Evolutionary conservation across 2,888 invertebrate species (phyloP).

Genomic region (Cosmia pyralina): DNA sequence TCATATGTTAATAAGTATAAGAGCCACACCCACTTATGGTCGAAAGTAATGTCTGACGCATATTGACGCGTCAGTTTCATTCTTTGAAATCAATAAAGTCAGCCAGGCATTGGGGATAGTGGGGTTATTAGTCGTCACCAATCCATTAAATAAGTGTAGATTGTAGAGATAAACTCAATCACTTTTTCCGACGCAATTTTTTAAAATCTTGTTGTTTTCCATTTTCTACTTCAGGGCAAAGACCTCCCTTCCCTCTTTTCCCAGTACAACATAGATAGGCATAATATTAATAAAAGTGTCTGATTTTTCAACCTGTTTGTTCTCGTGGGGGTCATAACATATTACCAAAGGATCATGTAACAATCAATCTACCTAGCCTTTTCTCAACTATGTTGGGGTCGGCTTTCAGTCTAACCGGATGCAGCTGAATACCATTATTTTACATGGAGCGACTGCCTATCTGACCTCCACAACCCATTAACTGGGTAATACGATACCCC

Average conservation of each 20-base stretch:
- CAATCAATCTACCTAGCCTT: too few relatives aligned
- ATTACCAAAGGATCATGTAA: background rate
- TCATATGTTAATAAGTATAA: constrained; percentile 31
- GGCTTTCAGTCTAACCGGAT: too few relatives aligned
- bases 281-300: background rate
- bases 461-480: too few relatives aligned
- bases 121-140: background rate
- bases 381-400: too few relatives aligned
- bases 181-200: background rate
- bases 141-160: background rate
- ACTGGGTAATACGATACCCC: too few relatives aligned
- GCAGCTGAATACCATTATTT: too few relatives aligned
- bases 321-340: background rate
- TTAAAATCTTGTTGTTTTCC: background rate
- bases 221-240: background rate
- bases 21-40: constrained; percentile 40
- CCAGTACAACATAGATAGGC: background rate
- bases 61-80: constrained; percentile 7
- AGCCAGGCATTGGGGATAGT: background rate
- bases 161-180: background rate
- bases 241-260: background rate
- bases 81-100: constrained; percentile 2
- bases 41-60: constrained; percentile 36
- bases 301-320: background rate
- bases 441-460: too few relatives aligned